phyloP scores from a whole-genome alignment of 2,888 invertebrate genomes.

The Sericinus montela region DNA sequence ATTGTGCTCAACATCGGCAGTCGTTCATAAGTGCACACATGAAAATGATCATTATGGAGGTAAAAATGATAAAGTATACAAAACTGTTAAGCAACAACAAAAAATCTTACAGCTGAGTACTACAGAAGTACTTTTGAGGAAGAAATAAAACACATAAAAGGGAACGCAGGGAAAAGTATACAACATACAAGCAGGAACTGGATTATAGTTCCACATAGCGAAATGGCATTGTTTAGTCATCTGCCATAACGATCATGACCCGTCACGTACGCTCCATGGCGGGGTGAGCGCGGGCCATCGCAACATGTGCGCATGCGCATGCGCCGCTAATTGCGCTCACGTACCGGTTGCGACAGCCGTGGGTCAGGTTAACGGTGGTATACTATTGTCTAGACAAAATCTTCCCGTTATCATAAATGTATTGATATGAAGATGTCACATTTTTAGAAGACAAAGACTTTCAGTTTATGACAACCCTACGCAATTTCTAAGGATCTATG shows the following conservation, averaged over 20 bases:
- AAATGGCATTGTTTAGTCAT: slow-evolving; percentile 25
- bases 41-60: no score
- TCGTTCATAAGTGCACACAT: no score
- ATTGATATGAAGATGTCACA: not conserved
- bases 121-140: no score
- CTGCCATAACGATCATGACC: slow-evolving; percentile 31
- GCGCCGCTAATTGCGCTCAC: slow-evolving; percentile 47
- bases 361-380: slow-evolving; percentile 41
- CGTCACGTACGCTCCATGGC: slow-evolving; percentile 33
- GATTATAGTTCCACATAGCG: not conserved
- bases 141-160: no score
- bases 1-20: no score
- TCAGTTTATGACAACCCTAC: not conserved
- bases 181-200: not conserved
- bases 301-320: slow-evolving; percentile 38
- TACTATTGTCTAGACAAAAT: slow-evolving; percentile 9
- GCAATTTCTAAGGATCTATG: no score
- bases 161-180: no score
- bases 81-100: no score
- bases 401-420: slow-evolving; percentile 13
- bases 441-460: not conserved
- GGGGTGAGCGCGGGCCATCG: slow-evolving; percentile 29
- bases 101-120: no score
- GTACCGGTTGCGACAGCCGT: slow-evolving; percentile 38
- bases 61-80: no score